A percentile compares a stretch with the other conserved stretches of the same genome.
phyloP scores from a whole-genome alignment of 2,797 vertebrate species.

The Myotis myotis region DNA sequence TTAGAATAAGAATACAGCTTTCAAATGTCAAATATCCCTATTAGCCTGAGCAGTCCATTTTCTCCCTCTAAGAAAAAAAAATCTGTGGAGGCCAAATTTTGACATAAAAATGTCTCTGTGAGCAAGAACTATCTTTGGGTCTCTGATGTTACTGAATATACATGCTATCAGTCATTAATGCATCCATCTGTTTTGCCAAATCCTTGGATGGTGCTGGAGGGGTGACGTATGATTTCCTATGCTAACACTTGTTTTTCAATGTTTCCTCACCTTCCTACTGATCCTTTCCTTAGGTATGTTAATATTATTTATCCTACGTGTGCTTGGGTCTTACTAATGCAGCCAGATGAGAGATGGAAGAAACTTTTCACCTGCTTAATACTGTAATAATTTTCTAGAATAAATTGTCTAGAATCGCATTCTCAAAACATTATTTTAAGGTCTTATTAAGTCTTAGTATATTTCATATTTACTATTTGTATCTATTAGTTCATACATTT shows the following conservation, averaged over 20 bases:
- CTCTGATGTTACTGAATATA: neutral
- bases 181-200: neutral
- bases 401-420: neutral
- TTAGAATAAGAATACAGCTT: neutral
- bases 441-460: neutral
- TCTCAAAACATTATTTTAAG: neutral
- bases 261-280: neutral
- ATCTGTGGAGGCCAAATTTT: neutral
- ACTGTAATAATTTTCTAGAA: neutral
- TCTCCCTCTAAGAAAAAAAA: neutral
- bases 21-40: neutral
- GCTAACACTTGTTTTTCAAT: neutral
- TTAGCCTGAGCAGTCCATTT: neutral
- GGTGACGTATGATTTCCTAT: neutral
- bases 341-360: neutral
- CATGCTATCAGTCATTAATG: neutral
- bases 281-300: neutral
- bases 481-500: neutral
- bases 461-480: neutral
- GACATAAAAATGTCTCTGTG: neutral
- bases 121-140: neutral
- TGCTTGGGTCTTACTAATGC: neutral
- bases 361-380: neutral
- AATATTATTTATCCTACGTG: neutral
- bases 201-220: neutral